Conservation (phyloP, 2,888 invertebrate species). For the Augochlorella aurata region DNA sequence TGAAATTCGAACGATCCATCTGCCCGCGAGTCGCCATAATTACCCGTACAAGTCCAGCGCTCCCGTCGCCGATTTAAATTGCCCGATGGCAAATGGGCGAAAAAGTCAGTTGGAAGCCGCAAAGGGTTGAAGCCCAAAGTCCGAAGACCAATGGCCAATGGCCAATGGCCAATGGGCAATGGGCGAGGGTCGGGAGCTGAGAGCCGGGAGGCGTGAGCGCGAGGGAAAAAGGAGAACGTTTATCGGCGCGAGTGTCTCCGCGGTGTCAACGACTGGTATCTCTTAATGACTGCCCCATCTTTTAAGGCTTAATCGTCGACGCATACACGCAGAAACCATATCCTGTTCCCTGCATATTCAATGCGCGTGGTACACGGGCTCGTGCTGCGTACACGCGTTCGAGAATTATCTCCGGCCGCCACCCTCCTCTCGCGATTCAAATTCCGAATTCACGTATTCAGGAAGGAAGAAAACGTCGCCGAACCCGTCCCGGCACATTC, state of each 20-base stretch:
- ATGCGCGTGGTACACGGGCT: slow-evolving; percentile 63
- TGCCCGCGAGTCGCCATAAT: slow-evolving; percentile 18
- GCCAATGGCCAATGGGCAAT: too few species aligned
- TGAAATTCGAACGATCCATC: neutral
- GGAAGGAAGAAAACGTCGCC: slow-evolving; percentile 27
- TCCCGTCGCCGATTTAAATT: slow-evolving; percentile 19
- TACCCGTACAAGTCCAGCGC: neutral
- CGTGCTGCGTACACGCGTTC: slow-evolving; percentile 62
- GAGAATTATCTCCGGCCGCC: slow-evolving; percentile 40
- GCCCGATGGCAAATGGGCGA: neutral
- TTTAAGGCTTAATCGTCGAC: slow-evolving; percentile 79
- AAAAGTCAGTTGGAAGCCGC: neutral
- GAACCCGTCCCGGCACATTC: too few species aligned
- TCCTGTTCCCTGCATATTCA: slow-evolving; percentile 78
- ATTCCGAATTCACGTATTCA: slow-evolving; percentile 47
- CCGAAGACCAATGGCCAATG: neutral
- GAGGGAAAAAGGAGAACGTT: slow-evolving; percentile 44
- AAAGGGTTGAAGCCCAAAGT: slow-evolving; percentile 9
- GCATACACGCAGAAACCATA: slow-evolving; percentile 79
- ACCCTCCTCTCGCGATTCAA: slow-evolving; percentile 31
- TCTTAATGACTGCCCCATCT: slow-evolving; percentile 81
- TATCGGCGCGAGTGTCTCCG: slow-evolving; percentile 76
- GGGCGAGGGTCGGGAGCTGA: too few species aligned
- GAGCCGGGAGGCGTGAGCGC: slow-evolving; percentile 21
- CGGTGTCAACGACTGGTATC: slow-evolving; percentile 79